phyloP scores from a whole-genome alignment of 1,140 invertebrate genomes.

The Tetranychus cinnabarinus region DNA sequence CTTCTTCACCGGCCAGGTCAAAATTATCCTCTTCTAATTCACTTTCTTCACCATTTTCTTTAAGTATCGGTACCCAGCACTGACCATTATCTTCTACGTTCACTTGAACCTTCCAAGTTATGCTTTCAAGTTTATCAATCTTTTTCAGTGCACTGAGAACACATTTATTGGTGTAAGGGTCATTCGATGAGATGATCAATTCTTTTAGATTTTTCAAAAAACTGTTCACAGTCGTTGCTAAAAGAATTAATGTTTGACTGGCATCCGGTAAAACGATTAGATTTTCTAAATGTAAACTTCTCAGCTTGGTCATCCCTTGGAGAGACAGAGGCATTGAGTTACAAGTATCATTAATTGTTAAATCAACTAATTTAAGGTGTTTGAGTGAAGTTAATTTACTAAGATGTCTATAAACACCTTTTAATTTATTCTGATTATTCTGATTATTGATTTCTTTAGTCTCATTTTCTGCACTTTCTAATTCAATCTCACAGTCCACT shows the following conservation, averaged over 20 bases:
- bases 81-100: slow-evolving; percentile 5
- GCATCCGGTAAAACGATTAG: not conserved
- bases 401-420: slow-evolving; percentile 1
- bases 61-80: slow-evolving; percentile 4
- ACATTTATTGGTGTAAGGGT: slow-evolving; percentile 3
- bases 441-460: not conserved
- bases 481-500: not conserved
- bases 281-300: not conserved
- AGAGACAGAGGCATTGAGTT: not conserved
- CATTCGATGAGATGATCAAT: not conserved
- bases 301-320: not conserved
- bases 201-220: not conserved
- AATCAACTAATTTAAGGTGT: slow-evolving; percentile 1
- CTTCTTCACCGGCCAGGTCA: not conserved
- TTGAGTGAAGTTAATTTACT: not conserved
- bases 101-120: slow-evolving; percentile 1
- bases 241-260: not conserved
- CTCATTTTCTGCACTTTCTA: not conserved
- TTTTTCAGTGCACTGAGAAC: slow-evolving; percentile 3
- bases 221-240: not conserved
- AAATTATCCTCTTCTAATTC: slow-evolving; percentile 1
- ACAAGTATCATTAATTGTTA: not conserved
- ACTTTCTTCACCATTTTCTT: slow-evolving; percentile 1
- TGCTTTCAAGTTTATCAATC: not conserved
- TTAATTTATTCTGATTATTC: not conserved